These are phyloP conservation scores for Rhamphomyia laevipes DNA, from an alignment of 2,888 invertebrate genomes.

Conservation along the genomic window DNA sequence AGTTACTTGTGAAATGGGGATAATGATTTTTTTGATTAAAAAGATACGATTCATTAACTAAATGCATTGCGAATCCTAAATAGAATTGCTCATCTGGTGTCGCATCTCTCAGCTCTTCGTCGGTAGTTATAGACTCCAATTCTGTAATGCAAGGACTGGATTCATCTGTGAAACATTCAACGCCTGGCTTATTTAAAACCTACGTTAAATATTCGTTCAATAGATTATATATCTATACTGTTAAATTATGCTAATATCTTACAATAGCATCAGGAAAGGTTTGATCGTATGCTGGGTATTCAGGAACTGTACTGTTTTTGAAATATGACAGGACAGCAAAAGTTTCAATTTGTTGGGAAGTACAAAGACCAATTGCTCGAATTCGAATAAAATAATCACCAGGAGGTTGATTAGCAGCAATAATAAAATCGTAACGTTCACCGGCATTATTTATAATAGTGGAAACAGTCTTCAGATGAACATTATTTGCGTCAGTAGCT, in stretches of 20 bases:
- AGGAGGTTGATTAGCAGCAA: slow-evolving; percentile 28
- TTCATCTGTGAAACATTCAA: slow-evolving; percentile 16
- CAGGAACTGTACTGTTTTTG: slow-evolving; percentile 11
- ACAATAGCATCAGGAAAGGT: slow-evolving; percentile 13
- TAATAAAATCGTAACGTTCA: slow-evolving; percentile 39
- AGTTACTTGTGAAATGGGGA: slow-evolving; percentile 25
- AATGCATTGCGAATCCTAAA: slow-evolving; percentile 22
- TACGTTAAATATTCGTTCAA: too few species aligned
- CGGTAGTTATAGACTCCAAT: slow-evolving; percentile 14
- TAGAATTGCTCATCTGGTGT: slow-evolving; percentile 22
- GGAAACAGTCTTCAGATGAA: slow-evolving; percentile 23
- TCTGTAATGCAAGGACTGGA: slow-evolving; percentile 19
- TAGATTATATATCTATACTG: too few species aligned
- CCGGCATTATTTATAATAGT: slow-evolving; percentile 33
- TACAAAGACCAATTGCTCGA: slow-evolving; percentile 21
- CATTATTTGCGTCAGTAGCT: slow-evolving; percentile 28
- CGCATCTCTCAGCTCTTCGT: slow-evolving; percentile 14
- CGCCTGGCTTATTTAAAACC: slow-evolving; percentile 22
- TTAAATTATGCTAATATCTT: slow-evolving; percentile 5
- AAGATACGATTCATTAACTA: slow-evolving; percentile 19
- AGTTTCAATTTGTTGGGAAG: slow-evolving; percentile 16
- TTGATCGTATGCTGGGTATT: slow-evolving; percentile 13
- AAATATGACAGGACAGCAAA: slow-evolving; percentile 22
- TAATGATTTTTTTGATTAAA: slow-evolving; percentile 14
- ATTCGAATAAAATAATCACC: slow-evolving; percentile 25